These are phyloP conservation scores for Phortica variegata DNA, from an alignment of 1,140 invertebrate species.

Conservation along the genomic window DNA sequence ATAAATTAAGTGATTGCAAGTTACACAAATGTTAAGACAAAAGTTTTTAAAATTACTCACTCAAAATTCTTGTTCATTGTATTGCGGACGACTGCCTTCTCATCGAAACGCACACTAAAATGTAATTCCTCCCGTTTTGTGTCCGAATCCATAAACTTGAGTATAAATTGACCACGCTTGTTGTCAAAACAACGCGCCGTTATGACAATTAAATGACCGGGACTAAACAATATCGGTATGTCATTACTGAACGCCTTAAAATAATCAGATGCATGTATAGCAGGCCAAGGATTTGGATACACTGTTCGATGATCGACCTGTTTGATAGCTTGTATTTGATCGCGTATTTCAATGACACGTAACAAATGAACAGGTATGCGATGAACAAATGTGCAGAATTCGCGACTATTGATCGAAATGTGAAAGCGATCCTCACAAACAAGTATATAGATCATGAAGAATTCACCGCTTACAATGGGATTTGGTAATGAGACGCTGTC, in stretches of 20 bases:
- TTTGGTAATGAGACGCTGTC: constrained; percentile 35
- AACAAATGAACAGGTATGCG: constrained; percentile 38
- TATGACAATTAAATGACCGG: constrained; percentile 50
- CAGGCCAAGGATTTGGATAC: constrained; percentile 52
- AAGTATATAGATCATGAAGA: constrained; percentile 52
- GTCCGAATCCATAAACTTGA: constrained; percentile 49
- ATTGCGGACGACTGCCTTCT: constrained; percentile 45
- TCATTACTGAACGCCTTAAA: constrained; percentile 53
- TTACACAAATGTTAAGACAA: background rate
- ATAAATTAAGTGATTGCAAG: background rate
- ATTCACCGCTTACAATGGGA: constrained; percentile 52
- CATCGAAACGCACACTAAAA: constrained; percentile 50
- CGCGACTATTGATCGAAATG: constrained; percentile 50
- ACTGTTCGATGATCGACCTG: constrained; percentile 54
- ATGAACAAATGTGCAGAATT: constrained; percentile 47
- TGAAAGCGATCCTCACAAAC: constrained; percentile 48
- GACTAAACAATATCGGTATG: constrained; percentile 43
- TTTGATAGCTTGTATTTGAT: constrained; percentile 51
- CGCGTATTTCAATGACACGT: constrained; percentile 38
- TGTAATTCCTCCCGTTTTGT: constrained; percentile 50
- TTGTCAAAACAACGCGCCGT: constrained; percentile 51
- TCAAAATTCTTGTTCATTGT: constrained; percentile 49
- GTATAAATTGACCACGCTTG: constrained; percentile 49
- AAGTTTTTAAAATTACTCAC: constrained; percentile 25
- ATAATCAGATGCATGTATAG: constrained; percentile 47